A percentile compares a stretch with the other conserved stretches of the same genome.
phyloP scores from a whole-genome alignment of 2,888 invertebrate genomes.

The Autographa gamma region DNA sequence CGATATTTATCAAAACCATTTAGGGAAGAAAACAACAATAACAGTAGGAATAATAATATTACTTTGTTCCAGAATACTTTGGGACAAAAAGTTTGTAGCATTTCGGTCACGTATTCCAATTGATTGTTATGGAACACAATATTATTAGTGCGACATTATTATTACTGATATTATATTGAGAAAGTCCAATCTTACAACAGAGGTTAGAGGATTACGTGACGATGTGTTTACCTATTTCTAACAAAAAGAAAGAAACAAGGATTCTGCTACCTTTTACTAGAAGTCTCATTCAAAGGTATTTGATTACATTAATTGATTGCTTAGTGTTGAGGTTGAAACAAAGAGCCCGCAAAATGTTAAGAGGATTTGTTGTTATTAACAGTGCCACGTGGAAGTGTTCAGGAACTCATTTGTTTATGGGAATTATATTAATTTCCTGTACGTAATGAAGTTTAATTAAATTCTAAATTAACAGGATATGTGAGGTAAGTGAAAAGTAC shows the following conservation, averaged over 20 bases:
- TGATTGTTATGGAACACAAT: conserved; percentile 15
- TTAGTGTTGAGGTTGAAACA: neutral
- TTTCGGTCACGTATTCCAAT: conserved; percentile 26
- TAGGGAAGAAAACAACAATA: conserved; percentile 6
- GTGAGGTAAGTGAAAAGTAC: no score
- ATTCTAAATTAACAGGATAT: no score
- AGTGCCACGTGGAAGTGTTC: neutral
- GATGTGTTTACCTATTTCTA: neutral
- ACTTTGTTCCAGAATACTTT: conserved; percentile 5
- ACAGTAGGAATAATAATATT: conserved; percentile 14
- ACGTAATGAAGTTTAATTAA: neutral
- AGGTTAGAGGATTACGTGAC: neutral
- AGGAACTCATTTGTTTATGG: neutral
- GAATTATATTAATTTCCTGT: neutral
- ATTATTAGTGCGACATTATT: conserved; percentile 11
- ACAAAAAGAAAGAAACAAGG: neutral
- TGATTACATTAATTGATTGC: neutral
- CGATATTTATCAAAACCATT: conserved; percentile 12
- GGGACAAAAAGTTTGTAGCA: conserved; percentile 12
- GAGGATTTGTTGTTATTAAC: neutral
- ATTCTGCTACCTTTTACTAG: no score
- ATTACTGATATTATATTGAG: conserved; percentile 10
- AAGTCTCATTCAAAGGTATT: neutral
- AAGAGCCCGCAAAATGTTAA: neutral
- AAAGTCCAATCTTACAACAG: conserved; percentile 5